These are phyloP conservation scores for Bombylius major DNA, from an alignment of 2,888 invertebrate species.

Conservation along the genomic window DNA sequence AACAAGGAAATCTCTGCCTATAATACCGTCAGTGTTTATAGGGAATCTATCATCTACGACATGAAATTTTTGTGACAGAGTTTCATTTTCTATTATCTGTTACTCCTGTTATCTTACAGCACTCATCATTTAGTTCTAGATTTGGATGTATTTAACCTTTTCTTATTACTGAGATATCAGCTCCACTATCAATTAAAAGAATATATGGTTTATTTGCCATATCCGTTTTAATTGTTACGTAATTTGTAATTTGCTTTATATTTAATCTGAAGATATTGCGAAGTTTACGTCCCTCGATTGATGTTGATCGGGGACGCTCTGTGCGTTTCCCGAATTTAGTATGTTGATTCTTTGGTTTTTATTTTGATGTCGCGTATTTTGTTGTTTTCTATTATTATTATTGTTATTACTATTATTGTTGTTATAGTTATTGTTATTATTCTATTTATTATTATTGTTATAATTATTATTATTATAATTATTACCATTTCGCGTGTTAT, in stretches of 20 bases:
- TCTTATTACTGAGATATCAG: not conserved
- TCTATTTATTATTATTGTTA: not conserved
- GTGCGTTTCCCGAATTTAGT: not conserved
- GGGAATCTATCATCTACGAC: slow-evolving; percentile 1
- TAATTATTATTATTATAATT: not conserved
- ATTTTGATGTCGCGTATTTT: not conserved
- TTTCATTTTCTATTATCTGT: not conserved
- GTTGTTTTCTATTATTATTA: not conserved
- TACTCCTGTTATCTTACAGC: not conserved
- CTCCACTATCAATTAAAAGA: not conserved
- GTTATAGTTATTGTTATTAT: not conserved
- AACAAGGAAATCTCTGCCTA: slow-evolving; percentile 1
- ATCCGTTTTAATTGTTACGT: not conserved
- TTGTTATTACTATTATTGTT: not conserved
- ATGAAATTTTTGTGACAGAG: not conserved
- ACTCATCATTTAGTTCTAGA: not conserved
- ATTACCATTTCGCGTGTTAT: not conserved
- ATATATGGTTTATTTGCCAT: too few species aligned
- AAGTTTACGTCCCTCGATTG: not conserved
- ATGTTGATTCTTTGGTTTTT: not conserved
- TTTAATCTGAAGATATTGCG: not conserved
- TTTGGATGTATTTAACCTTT: not conserved
- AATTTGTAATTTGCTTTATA: not conserved
- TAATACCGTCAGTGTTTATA: slow-evolving; percentile 3
- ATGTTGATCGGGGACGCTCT: not conserved